Evolutionary conservation across 2,888 invertebrate species (phyloP).

Genomic region (Cryptus armator): DNA sequence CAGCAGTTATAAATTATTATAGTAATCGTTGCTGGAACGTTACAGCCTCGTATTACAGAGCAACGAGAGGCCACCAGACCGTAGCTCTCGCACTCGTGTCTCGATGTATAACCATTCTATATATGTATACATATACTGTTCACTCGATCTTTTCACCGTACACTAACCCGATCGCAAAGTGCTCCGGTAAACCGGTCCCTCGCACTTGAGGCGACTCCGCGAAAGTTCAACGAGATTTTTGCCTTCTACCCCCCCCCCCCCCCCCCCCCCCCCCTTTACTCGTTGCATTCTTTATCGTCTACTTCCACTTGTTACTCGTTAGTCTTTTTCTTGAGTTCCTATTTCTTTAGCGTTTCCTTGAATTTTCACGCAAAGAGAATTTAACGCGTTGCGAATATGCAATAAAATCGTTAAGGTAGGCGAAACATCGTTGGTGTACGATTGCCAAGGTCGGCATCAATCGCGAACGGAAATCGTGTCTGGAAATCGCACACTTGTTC

Average conservation of each 20-base stretch:
- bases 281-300: constrained; percentile 47
- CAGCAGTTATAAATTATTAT: constrained; percentile 32
- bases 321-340: not conserved
- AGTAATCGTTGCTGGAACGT: constrained; percentile 20
- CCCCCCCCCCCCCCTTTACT: not conserved
- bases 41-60: constrained; percentile 26
- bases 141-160: constrained; percentile 48
- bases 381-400: not conserved
- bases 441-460: constrained; percentile 20
- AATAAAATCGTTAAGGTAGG: not conserved
- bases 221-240: constrained; percentile 72
- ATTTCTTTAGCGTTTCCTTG: not conserved
- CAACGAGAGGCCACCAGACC: constrained; percentile 31
- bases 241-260: not conserved
- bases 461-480: constrained; percentile 1
- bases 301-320: constrained; percentile 9
- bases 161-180: constrained; percentile 65
- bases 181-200: constrained; percentile 68
- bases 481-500: not conserved
- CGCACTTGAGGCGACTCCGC: constrained; percentile 69
- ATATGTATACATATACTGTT: constrained; percentile 2
- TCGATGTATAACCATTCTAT: not conserved
- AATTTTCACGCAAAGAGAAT: constrained; percentile 9
- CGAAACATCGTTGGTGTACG: constrained; percentile 8
- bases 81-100: not conserved